Percentiles rank a stretch among this genome's conserved stretches.
phyloP scores from a whole-genome alignment of 2,113 vertebrate species.

The Calidris pygmaea region DNA sequence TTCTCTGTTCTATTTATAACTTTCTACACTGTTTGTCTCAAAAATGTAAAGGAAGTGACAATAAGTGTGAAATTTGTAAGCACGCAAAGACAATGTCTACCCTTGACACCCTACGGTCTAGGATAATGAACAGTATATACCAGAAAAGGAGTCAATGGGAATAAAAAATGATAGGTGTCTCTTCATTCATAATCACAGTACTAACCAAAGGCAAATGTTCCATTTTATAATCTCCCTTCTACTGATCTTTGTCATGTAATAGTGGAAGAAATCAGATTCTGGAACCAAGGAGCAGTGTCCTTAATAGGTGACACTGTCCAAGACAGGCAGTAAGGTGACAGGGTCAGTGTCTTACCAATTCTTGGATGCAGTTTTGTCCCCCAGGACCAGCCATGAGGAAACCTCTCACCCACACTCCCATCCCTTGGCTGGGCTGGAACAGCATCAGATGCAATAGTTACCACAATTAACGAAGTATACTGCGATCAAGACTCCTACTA shows the following conservation, averaged over 20 bases:
- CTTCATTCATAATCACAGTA: not conserved
- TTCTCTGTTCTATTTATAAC: not conserved
- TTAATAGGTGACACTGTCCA: not conserved
- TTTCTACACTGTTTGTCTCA: not conserved
- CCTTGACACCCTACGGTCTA: not conserved
- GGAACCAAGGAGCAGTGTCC: not conserved
- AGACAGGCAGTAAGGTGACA: not conserved
- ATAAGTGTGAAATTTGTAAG: not conserved
- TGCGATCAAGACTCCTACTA: not conserved
- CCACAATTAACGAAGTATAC: not conserved
- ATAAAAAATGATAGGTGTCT: not conserved
- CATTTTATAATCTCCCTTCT: not conserved
- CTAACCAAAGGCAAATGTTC: not conserved
- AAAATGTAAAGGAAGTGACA: not conserved
- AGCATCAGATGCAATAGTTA: not conserved
- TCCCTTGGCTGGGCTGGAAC: not conserved
- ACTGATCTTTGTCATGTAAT: not conserved
- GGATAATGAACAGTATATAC: not conserved
- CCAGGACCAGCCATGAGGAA: not conserved
- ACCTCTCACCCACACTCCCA: accelerated
- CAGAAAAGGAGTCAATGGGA: not conserved
- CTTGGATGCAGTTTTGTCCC: not conserved
- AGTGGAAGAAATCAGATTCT: not conserved
- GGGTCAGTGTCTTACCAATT: not conserved
- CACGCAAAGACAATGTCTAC: not conserved